Percentiles rank a stretch among this genome's conserved stretches.
phyloP scores from a whole-genome alignment of 2,888 invertebrate species.

The Gonocerus acuteangulatus region DNA sequence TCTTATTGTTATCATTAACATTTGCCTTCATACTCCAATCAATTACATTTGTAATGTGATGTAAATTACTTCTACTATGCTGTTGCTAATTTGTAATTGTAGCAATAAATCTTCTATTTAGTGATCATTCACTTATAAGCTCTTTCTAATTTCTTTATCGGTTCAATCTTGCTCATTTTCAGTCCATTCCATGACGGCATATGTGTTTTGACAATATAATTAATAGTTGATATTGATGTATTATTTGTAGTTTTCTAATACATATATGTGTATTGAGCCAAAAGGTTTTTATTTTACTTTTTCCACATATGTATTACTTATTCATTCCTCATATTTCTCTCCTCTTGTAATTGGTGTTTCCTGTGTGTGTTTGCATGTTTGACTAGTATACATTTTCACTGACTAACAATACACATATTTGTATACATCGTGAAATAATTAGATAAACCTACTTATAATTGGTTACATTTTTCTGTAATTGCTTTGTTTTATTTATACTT shows the following conservation, averaged over 20 bases:
- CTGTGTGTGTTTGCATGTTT: conserved; percentile 13
- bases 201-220: conserved; percentile 23
- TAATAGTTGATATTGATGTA: conserved; percentile 18
- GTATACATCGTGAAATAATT: conserved; percentile 11
- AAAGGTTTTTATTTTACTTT: neutral
- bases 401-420: conserved; percentile 18
- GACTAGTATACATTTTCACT: neutral
- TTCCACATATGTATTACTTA: too few species aligned
- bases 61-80: conserved; percentile 23
- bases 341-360: conserved; percentile 9
- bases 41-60: conserved; percentile 21
- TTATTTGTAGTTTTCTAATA: conserved; percentile 11
- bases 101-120: conserved; percentile 29
- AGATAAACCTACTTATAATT: conserved; percentile 18
- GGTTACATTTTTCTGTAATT: neutral
- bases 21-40: conserved; percentile 27
- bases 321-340: too few species aligned
- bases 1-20: conserved; percentile 27
- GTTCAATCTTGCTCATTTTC: conserved; percentile 25
- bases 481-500: conserved; percentile 3
- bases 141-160: conserved; percentile 1
- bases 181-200: conserved; percentile 29
- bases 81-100: conserved; percentile 25
- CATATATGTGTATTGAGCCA: conserved; percentile 30
- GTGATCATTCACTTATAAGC: conserved; percentile 6